phyloP scores from a whole-genome alignment of 2,888 invertebrate species.

The Ectemnius cavifrons region DNA sequence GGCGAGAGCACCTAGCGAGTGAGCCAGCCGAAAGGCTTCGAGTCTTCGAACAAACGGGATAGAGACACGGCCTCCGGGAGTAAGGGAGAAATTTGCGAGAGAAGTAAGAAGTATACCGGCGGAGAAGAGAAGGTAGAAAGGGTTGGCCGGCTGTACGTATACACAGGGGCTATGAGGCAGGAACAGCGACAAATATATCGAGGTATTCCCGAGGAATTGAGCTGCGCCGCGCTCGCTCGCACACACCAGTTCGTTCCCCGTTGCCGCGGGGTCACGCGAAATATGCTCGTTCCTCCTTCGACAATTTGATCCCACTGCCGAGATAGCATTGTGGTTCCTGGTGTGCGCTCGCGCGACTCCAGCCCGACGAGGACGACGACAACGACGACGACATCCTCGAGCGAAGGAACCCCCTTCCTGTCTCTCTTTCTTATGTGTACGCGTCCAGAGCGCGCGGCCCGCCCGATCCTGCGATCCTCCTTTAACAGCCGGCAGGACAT shows the following conservation, averaged over 20 bases:
- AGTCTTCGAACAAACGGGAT: neutral
- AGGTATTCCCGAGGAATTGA: slow-evolving; percentile 75
- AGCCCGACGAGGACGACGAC: slow-evolving; percentile 22
- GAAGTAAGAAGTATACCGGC: slow-evolving; percentile 6
- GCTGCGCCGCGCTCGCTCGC: slow-evolving; percentile 60
- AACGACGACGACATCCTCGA: slow-evolving; percentile 19
- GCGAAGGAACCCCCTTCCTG: slow-evolving; percentile 13
- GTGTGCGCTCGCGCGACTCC: slow-evolving; percentile 43
- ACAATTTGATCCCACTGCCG: slow-evolving; percentile 73
- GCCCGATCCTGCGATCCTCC: slow-evolving; percentile 7
- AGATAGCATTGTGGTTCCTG: slow-evolving; percentile 74
- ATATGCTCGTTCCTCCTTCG: slow-evolving; percentile 75
- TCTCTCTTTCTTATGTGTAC: slow-evolving; percentile 11
- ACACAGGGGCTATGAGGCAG: slow-evolving; percentile 38
- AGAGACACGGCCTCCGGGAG: neutral
- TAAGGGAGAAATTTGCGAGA: too few species aligned
- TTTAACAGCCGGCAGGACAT: slow-evolving; percentile 51
- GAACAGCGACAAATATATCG: slow-evolving; percentile 74
- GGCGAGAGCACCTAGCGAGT: slow-evolving; percentile 31
- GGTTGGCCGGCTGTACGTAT: slow-evolving; percentile 50
- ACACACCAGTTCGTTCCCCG: slow-evolving; percentile 16
- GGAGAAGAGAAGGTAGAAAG: slow-evolving; percentile 5
- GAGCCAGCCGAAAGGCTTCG: too few species aligned
- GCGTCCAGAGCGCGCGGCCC: neutral
- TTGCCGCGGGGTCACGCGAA: slow-evolving; percentile 72